Percentiles rank a stretch among this genome's conserved stretches.
These are phyloP conservation scores for Dicyrtomina minuta DNA, from an alignment of 2,888 invertebrate species.

Conservation along the genomic window DNA sequence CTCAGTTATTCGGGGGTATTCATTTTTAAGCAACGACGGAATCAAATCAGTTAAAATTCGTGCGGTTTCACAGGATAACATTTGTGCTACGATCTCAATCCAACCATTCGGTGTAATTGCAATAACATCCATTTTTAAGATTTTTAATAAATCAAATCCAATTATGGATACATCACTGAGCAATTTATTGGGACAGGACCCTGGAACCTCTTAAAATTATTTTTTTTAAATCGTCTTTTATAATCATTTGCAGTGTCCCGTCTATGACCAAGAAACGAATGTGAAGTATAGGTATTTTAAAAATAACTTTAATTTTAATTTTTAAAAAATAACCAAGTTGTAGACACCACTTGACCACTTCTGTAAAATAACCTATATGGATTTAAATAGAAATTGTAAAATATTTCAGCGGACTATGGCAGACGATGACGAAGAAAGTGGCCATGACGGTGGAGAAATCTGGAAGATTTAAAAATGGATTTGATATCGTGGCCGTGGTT, in stretches of 20 bases:
- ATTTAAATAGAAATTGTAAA: neutral
- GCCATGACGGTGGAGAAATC: slow-evolving; percentile 47
- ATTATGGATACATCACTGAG: too few species aligned
- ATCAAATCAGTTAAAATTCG: slow-evolving; percentile 21
- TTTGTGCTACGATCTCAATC: slow-evolving; percentile 35
- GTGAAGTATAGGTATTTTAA: slow-evolving; percentile 1
- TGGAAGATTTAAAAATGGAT: slow-evolving; percentile 40
- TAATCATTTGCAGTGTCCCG: slow-evolving; percentile 31
- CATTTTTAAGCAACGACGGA: neutral
- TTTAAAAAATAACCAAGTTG: neutral
- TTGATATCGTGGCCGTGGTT: slow-evolving; percentile 43
- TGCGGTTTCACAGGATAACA: slow-evolving; percentile 24
- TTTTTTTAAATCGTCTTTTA: too few species aligned
- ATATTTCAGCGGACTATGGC: slow-evolving; percentile 36
- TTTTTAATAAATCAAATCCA: neutral
- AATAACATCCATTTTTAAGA: too few species aligned
- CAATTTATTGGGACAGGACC: too few species aligned
- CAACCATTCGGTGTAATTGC: slow-evolving; percentile 29
- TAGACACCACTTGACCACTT: neutral
- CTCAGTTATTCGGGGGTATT: slow-evolving; percentile 6
- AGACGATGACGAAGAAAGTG: slow-evolving; percentile 47
- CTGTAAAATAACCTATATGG: too few species aligned
- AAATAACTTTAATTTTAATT: too few species aligned
- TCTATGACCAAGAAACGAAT: slow-evolving; percentile 30
- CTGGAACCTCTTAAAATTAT: too few species aligned